Conservation (phyloP, 2,888 invertebrate species). For the Corythucha ciliata region DNA sequence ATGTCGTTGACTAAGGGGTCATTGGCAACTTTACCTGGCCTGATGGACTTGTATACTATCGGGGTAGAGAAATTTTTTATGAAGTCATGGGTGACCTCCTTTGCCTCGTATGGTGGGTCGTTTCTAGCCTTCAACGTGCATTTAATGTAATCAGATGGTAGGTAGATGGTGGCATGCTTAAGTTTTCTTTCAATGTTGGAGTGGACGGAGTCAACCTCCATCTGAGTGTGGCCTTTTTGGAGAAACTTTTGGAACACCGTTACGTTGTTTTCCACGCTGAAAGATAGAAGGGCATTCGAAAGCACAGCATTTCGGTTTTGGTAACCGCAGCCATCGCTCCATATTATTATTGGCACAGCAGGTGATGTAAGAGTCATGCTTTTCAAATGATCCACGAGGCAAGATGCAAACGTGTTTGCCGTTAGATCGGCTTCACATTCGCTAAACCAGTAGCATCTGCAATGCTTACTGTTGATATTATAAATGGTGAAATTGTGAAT, state of each 20-base stretch:
- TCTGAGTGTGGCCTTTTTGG: conserved; percentile 8
- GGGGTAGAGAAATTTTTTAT: neutral
- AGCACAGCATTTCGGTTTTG: conserved; percentile 12
- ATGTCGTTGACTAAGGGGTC: neutral
- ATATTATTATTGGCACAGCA: conserved; percentile 1
- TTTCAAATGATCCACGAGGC: conserved; percentile 6
- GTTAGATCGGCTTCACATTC: neutral
- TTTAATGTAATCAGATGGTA: neutral
- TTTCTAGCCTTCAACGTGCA: neutral
- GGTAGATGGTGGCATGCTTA: neutral
- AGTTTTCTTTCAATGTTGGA: conserved; percentile 1
- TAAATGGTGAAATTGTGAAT: conserved; percentile 5
- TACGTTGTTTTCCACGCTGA: neutral
- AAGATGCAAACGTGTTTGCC: conserved; percentile 2
- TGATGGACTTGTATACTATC: neutral
- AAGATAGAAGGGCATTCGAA: conserved; percentile 1
- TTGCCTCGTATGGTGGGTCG: too few relatives aligned
- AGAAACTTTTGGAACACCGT: neutral
- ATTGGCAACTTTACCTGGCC: neutral
- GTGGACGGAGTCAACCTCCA: conserved; percentile 14
- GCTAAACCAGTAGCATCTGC: neutral
- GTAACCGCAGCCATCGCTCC: conserved; percentile 7
- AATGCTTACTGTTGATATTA: conserved; percentile 1
- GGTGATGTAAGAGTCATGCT: neutral
- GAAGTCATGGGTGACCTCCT: neutral